Evolutionary conservation across 2,888 invertebrate genomes (phyloP), one percentile per base, ranked within the genome.

Genomic region (Athrips mouffetella): DNA sequence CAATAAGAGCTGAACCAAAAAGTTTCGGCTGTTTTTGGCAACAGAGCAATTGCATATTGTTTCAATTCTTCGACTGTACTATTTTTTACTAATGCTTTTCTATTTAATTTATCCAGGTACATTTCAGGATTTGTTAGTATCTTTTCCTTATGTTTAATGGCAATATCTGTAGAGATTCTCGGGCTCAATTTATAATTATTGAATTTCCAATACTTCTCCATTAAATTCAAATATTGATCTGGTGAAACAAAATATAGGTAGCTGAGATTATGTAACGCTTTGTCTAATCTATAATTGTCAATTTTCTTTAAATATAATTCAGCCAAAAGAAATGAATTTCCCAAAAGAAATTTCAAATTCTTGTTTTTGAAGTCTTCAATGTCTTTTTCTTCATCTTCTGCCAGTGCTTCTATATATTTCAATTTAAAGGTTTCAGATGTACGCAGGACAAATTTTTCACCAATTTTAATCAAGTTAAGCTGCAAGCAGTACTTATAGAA

Each of bases 401-500:
- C 47, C 2, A 1, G n/a, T 13, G 52, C 51, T 45, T 62, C 49
- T 13, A 81, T 51, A 1, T 65, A 35, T 6, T 70, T 48, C 16
- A 21, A 18, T 18, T 13, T 54, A 6, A 31, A 54, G 47, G 10
- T 44, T 31, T 76, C 73, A 13, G 73, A 63, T 20, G 76, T 67
- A 16, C 53, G 59, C 33, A 68, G 53, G 1, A 80, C 58, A 52
- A 79, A 82, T 53, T 81, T 81, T 1, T 58, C 27, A 6, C 76
- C 73, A 48, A 68, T 55, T 37, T 63, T 58, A 5, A 39, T 30
- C 5, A 70, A 47, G 45, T 67, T 68, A 2, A 46, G 48, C 21
- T 58, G 57, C 13, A 53, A 51, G 42, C 77, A 80, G 51, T 77
- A 81, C 6, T 63, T 60, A 47, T 67, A 76, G 54, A 82, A 84